These are phyloP conservation scores for Cettia cetti DNA, from an alignment of 2,113 vertebrate species.

Conservation along the genomic window DNA sequence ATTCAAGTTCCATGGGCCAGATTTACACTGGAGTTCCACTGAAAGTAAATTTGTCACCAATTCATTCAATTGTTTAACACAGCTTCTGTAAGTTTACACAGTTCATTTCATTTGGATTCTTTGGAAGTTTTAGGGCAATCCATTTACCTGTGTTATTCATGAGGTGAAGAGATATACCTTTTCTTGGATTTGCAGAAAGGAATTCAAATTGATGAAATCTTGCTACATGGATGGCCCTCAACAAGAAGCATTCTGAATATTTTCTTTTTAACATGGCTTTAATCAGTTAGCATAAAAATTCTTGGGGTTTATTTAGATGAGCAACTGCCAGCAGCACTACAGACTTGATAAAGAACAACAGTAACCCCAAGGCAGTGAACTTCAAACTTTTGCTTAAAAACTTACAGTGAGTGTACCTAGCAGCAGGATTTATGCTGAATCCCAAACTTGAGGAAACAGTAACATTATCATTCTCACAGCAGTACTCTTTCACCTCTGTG, in stretches of 20 bases:
- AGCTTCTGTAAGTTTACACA: background rate
- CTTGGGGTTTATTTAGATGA: background rate
- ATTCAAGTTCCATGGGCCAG: background rate
- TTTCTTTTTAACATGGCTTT: slow-evolving; percentile 6
- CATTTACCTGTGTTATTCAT: background rate
- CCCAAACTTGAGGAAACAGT: background rate
- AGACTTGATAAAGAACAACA: background rate
- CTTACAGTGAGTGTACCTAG: background rate
- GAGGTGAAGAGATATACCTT: background rate
- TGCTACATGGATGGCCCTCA: background rate
- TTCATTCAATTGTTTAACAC: background rate
- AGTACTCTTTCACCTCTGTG: background rate
- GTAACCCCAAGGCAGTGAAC: background rate
- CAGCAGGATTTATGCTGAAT: background rate
- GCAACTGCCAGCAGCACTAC: background rate
- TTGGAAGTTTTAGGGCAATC: background rate
- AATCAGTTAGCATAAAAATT: background rate
- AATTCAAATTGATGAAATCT: background rate
- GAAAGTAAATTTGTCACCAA: background rate
- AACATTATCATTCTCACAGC: background rate
- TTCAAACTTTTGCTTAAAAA: background rate
- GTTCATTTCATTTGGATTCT: background rate
- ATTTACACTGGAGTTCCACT: background rate
- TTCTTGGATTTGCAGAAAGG: background rate
- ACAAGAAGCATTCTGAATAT: background rate